Conservation (phyloP, 2,113 vertebrate genomes). For the Anguilla japonica region DNA sequence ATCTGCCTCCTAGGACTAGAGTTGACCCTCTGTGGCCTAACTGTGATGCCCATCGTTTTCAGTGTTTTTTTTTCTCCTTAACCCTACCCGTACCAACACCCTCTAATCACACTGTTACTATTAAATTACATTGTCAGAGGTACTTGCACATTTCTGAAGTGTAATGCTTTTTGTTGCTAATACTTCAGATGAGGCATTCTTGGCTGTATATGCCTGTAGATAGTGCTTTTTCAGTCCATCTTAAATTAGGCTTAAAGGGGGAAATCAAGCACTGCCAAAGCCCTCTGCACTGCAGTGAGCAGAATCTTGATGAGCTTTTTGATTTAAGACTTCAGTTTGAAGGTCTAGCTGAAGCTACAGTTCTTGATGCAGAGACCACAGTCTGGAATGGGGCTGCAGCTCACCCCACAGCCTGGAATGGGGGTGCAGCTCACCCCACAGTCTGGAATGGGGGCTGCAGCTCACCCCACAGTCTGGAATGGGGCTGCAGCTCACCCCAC, state of each 20-base stretch:
- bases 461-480: too few species aligned
- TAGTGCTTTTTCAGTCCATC: not conserved
- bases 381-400: too few species aligned
- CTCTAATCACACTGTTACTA: not conserved
- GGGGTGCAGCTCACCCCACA: too few species aligned
- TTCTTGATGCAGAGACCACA: too few species aligned
- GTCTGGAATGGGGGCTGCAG: too few species aligned
- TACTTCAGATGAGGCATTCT: not conserved
- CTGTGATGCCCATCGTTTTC: not conserved
- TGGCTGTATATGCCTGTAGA: not conserved
- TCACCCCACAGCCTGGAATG: too few species aligned
- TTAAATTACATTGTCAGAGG: not conserved
- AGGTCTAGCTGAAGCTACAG: too few species aligned
- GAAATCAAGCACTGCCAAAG: not conserved
- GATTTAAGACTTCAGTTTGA: too few species aligned
- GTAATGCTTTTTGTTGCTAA: constrained; percentile 30
- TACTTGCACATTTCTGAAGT: constrained; percentile 19
- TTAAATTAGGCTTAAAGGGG: not conserved
- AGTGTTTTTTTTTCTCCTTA: not conserved
- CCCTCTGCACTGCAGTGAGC: not conserved
- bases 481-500: too few species aligned
- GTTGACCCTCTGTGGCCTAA: not conserved
- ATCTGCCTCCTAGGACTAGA: not conserved
- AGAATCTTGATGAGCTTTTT: not conserved
- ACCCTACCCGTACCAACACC: not conserved